Evolutionary conservation across 2,797 vertebrate genomes (phyloP).

Genomic region (Poecilia picta): DNA sequence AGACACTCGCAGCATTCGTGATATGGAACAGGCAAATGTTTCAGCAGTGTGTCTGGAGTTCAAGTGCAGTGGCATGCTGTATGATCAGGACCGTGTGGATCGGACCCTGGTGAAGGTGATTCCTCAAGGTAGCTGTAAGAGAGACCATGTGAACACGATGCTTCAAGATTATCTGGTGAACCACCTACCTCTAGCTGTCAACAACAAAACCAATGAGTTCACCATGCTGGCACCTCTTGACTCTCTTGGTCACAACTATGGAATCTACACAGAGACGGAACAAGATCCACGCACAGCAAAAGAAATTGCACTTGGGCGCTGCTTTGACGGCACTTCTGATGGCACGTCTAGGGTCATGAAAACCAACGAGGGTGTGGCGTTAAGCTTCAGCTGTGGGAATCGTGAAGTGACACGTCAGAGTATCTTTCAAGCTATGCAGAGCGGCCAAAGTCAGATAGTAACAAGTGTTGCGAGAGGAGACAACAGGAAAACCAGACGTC

Average conservation of each 20-base stretch:
- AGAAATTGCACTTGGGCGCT: conserved; percentile 95
- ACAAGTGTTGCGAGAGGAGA: conserved; percentile 69
- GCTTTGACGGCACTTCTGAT: conserved; percentile 95
- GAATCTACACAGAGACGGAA: conserved; percentile 98
- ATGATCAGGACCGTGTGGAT: conserved; percentile 94
- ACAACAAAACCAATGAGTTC: conserved; percentile 96
- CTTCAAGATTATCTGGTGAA: conserved; percentile 97
- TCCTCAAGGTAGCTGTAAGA: conserved; percentile 93
- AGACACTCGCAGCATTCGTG: conserved; percentile 91
- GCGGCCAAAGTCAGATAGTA: conserved; percentile 64
- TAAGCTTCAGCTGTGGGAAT: conserved; percentile 91
- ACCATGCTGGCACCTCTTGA: conserved; percentile 98
- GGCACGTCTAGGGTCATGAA: conserved; percentile 95
- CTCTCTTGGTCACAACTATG: conserved; percentile 96
- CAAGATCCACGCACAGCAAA: conserved; percentile 95
- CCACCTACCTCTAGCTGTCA: conserved; percentile 93
- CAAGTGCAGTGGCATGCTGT: conserved; percentile 98
- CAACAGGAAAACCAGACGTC: conserved; percentile 67
- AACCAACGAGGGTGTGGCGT: conserved; percentile 87
- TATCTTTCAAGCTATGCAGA: conserved; percentile 88
- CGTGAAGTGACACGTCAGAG: conserved; percentile 84
- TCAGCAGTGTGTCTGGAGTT: conserved; percentile 95
- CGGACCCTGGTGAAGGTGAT: conserved; percentile 93
- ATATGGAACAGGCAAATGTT: conserved; percentile 80
- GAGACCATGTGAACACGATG: conserved; percentile 90